These are phyloP conservation scores for Muschampia plurimacula DNA, from an alignment of 2,888 invertebrate genomes.

Conservation along the genomic window DNA sequence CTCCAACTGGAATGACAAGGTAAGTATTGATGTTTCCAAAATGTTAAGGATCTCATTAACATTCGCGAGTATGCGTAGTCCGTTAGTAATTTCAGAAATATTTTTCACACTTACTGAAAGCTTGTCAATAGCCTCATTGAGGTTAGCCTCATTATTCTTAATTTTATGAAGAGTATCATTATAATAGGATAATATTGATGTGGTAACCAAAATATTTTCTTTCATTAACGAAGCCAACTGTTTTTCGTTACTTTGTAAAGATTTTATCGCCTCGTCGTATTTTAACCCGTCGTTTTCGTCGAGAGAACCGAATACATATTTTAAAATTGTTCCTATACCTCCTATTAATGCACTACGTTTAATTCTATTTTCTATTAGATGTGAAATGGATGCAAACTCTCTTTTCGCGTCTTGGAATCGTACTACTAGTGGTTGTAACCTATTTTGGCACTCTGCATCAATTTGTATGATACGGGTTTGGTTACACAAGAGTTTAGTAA, in stretches of 20 bases:
- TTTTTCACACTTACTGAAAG: neutral
- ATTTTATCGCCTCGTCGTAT: neutral
- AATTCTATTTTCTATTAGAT: neutral
- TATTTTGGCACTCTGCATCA: neutral
- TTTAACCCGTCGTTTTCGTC: neutral
- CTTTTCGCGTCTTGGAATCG: neutral
- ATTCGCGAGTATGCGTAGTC: neutral
- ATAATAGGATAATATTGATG: neutral
- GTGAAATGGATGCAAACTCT: neutral
- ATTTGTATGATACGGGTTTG: neutral
- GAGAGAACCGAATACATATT: neutral
- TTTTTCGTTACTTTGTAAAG: neutral
- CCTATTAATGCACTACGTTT: neutral
- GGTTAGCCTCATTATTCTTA: neutral
- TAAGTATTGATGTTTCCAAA: slow-evolving; percentile 37
- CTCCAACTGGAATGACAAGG: slow-evolving; percentile 40
- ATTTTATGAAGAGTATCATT: neutral
- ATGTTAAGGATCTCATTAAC: slow-evolving; percentile 32
- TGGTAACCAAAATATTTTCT: neutral
- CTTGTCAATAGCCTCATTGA: neutral
- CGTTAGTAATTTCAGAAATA: neutral
- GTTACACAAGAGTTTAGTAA: neutral
- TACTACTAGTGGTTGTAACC: too few species aligned
- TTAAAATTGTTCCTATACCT: neutral
- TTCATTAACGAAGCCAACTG: neutral